Percentiles rank a stretch among this genome's conserved stretches.
Conservation (phyloP, 2,797 vertebrate species). For the Megalops cyprinoides region DNA sequence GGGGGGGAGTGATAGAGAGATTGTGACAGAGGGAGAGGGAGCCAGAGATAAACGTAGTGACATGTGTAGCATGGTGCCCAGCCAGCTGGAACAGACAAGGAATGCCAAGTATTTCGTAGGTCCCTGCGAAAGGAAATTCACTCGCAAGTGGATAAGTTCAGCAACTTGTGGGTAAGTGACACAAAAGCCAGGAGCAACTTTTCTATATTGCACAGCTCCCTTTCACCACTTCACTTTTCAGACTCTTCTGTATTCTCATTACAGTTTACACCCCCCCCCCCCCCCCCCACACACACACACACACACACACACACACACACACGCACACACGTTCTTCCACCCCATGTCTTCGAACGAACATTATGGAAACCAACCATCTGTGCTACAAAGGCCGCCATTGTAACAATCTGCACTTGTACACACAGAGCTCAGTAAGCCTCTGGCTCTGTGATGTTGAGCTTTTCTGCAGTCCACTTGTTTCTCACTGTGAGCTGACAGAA, state of each 20-base stretch:
- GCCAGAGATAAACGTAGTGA: background rate
- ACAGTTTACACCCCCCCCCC: too few species aligned
- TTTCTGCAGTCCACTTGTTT: conserved; percentile 25
- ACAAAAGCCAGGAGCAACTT: background rate
- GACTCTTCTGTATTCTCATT: too few species aligned
- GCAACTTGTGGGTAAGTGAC: conserved; percentile 28
- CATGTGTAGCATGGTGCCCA: background rate
- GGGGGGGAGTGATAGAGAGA: background rate
- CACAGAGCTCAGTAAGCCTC: background rate
- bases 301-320: background rate
- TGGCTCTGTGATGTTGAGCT: conserved; percentile 48
- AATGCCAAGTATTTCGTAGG: conserved; percentile 31
- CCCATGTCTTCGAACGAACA: background rate
- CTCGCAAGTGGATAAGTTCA: conserved; percentile 28
- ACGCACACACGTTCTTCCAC: background rate
- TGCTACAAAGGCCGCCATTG: conserved; percentile 12
- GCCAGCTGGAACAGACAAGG: background rate
- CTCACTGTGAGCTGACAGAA: conserved; percentile 34
- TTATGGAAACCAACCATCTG: conserved; percentile 4
- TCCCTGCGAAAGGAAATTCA: conserved; percentile 25
- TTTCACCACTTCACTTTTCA: too few species aligned
- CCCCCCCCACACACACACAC: background rate
- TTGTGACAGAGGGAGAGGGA: background rate
- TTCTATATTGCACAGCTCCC: background rate
- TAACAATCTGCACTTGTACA: background rate